Evolutionary conservation across 2,113 vertebrate species (phyloP).

Genomic region (Dolichotis patagonum): DNA sequence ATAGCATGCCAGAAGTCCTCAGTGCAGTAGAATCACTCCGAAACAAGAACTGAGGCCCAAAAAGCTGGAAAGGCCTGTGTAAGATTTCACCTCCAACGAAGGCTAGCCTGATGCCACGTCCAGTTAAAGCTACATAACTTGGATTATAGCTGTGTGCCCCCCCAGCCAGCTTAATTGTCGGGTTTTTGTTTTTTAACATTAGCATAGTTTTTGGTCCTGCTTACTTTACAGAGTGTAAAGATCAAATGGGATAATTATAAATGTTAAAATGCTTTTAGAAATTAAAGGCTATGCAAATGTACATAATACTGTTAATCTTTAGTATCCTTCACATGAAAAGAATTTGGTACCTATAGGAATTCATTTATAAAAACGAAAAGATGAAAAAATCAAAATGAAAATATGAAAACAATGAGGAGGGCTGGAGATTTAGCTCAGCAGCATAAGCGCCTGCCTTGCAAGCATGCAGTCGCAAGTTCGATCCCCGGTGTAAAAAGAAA

Average conservation of each 20-base stretch:
- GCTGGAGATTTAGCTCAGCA: no score
- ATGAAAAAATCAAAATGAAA: constrained; percentile 16
- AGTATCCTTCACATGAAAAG: neutral
- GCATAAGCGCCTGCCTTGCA: no score
- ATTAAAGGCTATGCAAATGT: neutral
- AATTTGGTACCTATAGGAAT: neutral
- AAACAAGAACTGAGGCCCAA: neutral
- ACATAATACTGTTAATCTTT: neutral
- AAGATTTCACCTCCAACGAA: neutral
- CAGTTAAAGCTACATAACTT: neutral
- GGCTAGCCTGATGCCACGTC: neutral
- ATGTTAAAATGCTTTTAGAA: neutral
- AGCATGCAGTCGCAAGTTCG: no score
- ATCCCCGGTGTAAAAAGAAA: no score
- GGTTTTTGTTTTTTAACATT: neutral
- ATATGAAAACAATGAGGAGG: neutral
- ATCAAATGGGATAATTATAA: neutral
- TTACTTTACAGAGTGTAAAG: neutral
- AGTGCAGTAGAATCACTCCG: neutral
- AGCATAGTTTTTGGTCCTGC: neutral
- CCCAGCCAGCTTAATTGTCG: neutral
- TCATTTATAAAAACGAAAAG: constrained; percentile 37
- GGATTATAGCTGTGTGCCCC: neutral
- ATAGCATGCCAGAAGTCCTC: neutral
- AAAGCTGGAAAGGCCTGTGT: neutral